Evolutionary conservation across 1,140 invertebrate genomes (phyloP), one percentile per base, ranked within the genome.

Genomic region (Drosophila jambulina): DNA sequence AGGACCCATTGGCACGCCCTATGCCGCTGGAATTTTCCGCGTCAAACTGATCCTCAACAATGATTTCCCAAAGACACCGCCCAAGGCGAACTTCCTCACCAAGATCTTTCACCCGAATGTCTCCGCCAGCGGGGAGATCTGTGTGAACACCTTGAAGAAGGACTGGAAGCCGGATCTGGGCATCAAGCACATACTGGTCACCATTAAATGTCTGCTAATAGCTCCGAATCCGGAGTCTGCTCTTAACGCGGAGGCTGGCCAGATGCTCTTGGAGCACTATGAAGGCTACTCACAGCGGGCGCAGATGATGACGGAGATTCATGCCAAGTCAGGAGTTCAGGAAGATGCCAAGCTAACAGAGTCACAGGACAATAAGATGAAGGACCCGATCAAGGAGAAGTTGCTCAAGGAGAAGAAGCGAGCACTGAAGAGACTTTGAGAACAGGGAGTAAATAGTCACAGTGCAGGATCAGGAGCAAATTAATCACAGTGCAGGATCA

Each of bases 71-170:
- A 95, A 96, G 81, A 95, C 96, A 83, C 98, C 98, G 72, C 98
- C 98, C n/a, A 98, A 98, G 94, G 98, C 98, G 32, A 98, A 96
- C 94, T 99, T 99, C 93, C 93, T 98, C 38, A 99, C 98, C 54
- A 98, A 98, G 95, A 98, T 99, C 85, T 99, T 99, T 94, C 98
- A 99, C 94, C 98, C 98, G 27, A 99, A 99, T 95, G 98, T 99
- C 78, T 96, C 98, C 9, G 95, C 95, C 81, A 97, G 96, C 94
- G 98, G 98, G 43, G 98, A 99, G 94, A 99, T 99, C 91, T 99
- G 98, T 94, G 98, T 99, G 0, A 99, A 99, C 93, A 99, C 98
- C 51, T 94, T 99, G 60, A 98, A 99, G 93, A 98, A 97, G 94
- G 97, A 99, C 94, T 99, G 98, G 98, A 98, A 98, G 93, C 95